phyloP scores from a whole-genome alignment of 2,888 invertebrate species.

The Exephanes ischioxanthus region DNA sequence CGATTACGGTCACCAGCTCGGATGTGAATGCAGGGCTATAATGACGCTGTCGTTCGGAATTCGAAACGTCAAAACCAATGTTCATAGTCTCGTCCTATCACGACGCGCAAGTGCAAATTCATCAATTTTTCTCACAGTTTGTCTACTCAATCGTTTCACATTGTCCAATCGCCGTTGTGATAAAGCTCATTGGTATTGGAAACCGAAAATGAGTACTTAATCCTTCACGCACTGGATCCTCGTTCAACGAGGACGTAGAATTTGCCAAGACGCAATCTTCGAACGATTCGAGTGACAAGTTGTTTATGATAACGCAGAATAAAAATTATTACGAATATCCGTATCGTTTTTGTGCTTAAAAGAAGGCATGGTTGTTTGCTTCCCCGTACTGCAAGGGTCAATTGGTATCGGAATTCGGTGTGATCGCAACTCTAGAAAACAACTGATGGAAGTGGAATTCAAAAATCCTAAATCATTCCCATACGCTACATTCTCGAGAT shows the following conservation, averaged over 20 bases:
- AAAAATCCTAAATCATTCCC: too few species aligned
- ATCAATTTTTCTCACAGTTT: conserved; percentile 4
- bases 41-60: conserved; percentile 30
- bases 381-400: too few species aligned
- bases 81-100: neutral
- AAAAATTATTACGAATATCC: too few species aligned
- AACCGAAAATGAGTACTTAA: neutral
- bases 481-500: too few species aligned
- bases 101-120: conserved; percentile 6
- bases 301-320: too few species aligned
- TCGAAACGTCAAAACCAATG: conserved; percentile 1
- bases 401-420: too few species aligned
- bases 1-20: neutral
- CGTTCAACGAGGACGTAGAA: too few species aligned
- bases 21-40: neutral
- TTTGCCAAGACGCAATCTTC: neutral
- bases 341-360: too few species aligned
- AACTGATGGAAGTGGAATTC: too few species aligned
- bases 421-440: too few species aligned
- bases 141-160: neutral
- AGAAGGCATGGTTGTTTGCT: too few species aligned
- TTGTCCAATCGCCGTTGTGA: conserved; percentile 9
- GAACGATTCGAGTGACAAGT: neutral
- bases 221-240: neutral
- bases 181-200: neutral